These are phyloP conservation scores for Spilosoma lubricipeda DNA, from an alignment of 2,888 invertebrate species.

Conservation along the genomic window DNA sequence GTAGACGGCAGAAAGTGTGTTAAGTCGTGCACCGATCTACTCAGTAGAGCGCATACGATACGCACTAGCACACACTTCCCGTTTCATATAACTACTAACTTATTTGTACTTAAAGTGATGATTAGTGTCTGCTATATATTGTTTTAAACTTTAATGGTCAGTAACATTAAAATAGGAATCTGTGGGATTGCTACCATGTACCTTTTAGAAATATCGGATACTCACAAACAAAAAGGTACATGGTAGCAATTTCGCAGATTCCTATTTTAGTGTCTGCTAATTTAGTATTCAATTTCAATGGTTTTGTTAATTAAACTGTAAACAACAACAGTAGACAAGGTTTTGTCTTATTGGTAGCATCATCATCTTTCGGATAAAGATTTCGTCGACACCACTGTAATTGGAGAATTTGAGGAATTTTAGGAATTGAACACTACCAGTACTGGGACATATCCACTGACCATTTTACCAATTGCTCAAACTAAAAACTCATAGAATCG, in stretches of 20 bases:
- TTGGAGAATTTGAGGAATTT: no score
- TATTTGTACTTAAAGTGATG: neutral
- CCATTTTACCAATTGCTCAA: no score
- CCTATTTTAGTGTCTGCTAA: neutral
- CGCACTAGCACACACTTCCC: conserved; percentile 67
- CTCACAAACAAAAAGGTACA: no score
- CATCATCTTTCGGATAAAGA: neutral
- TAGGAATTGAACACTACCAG: no score
- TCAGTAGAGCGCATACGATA: conserved; percentile 75
- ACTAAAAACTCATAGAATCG: no score
- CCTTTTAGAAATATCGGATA: no score
- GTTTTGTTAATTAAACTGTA: neutral
- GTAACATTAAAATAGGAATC: no score
- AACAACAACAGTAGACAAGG: neutral
- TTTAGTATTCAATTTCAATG: neutral
- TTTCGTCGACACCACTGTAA: no score
- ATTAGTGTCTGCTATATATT: neutral
- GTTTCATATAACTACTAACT: conserved; percentile 46
- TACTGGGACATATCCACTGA: no score
- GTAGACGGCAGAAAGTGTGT: conserved; percentile 78
- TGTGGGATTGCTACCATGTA: no score
- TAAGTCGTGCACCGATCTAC: conserved; percentile 73
- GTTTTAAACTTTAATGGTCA: no score
- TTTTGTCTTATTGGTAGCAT: neutral
- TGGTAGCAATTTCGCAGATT: no score